Base-by-base conservation (phyloP, 2,113 vertebrate genomes). In the Aviceda subcristata region DNA sequence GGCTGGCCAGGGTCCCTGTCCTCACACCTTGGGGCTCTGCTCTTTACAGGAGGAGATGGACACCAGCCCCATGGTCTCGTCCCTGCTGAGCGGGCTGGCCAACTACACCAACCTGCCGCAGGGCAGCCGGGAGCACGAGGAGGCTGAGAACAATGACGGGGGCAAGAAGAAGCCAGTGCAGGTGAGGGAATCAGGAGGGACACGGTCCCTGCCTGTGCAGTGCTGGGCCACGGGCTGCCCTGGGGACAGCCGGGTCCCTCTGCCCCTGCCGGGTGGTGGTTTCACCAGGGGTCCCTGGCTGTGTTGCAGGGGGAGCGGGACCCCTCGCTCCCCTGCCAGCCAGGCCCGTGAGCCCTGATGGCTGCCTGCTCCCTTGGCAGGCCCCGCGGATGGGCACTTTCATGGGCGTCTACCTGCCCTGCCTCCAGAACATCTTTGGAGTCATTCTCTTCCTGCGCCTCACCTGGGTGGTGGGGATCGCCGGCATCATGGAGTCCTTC, bases 341-440 rank as follows among this genome's bases (percentile, higher is more conserved):
- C 30, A 23, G 50, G 8, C 38, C 41, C 1, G 0, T 20, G 64
- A 81, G 38, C 15, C 23, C 91, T 96, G 56, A 77, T 7, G 6
- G 32, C 22, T 78, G 29, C 30, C 17, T 1, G 6, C 39, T 96
- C 26, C 16, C 73, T 89, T 2, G 55, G 13, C 98, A 99, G 99
- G 99, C 99, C 29, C 99, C 99, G 0, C 98, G 99, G 92, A 99
- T 99, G 98, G 99, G 99, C 90, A 99, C 99, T 80, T 98, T 99
- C 98, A 99, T 99, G 99, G 99, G 99, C 2, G 99, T 99, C 74
- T 99, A 99, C 97, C 93, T 99, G 92, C 99, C 99, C 5, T 99
- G 99, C 96, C 98, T 99, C 97, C 99, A 99, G 98, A 99, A 99
- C 97, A 99, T 99, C 98, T 99, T 99, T 10, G 99, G 99, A 7